A percentile compares a stretch with the other conserved stretches of the same genome.
These are phyloP conservation scores for Drosophila nigromelanica DNA, from an alignment of 1,140 invertebrate species.

Conservation along the genomic window DNA sequence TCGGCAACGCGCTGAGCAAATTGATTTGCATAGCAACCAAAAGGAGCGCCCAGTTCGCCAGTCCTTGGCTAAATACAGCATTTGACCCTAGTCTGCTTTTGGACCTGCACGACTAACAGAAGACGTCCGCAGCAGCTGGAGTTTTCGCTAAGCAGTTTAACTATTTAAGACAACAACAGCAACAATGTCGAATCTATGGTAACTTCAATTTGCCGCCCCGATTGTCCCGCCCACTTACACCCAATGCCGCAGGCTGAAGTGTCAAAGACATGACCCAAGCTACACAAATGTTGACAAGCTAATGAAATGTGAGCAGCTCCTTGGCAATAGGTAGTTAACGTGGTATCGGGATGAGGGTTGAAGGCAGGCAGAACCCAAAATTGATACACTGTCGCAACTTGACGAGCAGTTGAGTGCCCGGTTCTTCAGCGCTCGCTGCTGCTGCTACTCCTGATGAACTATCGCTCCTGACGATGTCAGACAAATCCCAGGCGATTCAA, in stretches of 20 bases:
- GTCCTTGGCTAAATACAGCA: constrained; percentile 34
- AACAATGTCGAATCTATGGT: constrained; percentile 59
- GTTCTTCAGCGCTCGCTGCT: background rate
- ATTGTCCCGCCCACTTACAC: background rate
- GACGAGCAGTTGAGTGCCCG: constrained; percentile 17
- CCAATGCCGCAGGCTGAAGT: constrained; percentile 65
- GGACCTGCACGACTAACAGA: constrained; percentile 34
- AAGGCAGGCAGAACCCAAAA: constrained; percentile 49
- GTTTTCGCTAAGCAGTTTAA: constrained; percentile 75
- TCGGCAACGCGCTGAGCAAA: constrained; percentile 39
- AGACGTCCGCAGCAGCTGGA: constrained; percentile 29
- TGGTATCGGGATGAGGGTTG: background rate
- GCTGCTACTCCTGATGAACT: constrained; percentile 42
- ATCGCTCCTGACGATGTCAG: constrained; percentile 44
- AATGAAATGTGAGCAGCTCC: constrained; percentile 76
- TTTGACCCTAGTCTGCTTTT: constrained; percentile 45
- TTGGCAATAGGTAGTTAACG: constrained; percentile 31
- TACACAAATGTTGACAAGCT: constrained; percentile 80
- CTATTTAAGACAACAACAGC: constrained; percentile 68
- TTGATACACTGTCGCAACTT: constrained; percentile 63
- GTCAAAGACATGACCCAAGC: constrained; percentile 71
- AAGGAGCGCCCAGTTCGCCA: constrained; percentile 11
- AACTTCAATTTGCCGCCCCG: constrained; percentile 58
- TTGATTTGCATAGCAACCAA: constrained; percentile 79
- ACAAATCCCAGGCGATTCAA: constrained; percentile 58